phyloP scores from a whole-genome alignment of 1,140 invertebrate genomes.

The Centruroides sculpturatus region DNA sequence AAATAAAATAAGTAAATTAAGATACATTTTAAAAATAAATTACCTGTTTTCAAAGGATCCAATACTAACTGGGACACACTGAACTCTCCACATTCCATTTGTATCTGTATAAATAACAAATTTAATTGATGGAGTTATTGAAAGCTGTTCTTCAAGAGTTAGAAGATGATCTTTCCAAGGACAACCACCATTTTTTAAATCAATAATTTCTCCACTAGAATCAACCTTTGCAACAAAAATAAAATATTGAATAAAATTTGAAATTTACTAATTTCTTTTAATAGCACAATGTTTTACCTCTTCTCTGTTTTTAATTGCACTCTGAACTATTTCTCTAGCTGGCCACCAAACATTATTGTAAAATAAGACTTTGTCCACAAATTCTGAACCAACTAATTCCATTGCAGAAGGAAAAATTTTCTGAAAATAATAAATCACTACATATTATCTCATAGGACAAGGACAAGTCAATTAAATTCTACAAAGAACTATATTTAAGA shows the following conservation, averaged over 20 bases:
- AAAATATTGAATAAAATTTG: not conserved
- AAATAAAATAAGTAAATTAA: not conserved
- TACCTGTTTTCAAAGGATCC: slow-evolving; percentile 67
- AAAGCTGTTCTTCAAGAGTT: slow-evolving; percentile 57
- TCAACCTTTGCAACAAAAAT: slow-evolving; percentile 29
- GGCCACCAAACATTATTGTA: slow-evolving; percentile 64
- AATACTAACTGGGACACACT: slow-evolving; percentile 52
- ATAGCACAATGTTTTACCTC: slow-evolving; percentile 27
- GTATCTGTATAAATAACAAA: slow-evolving; percentile 57
- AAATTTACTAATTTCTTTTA: not conserved
- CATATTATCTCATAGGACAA: too few relatives aligned
- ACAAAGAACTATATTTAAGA: too few relatives aligned
- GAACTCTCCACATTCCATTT: slow-evolving; percentile 56
- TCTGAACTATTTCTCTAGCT: slow-evolving; percentile 53
- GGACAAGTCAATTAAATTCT: too few relatives aligned
- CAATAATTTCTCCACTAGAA: slow-evolving; percentile 59
- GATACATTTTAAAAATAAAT: not conserved
- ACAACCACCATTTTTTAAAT: slow-evolving; percentile 41
- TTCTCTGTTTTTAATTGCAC: slow-evolving; percentile 51
- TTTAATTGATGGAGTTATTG: slow-evolving; percentile 46
- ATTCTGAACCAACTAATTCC: slow-evolving; percentile 61
- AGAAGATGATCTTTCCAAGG: slow-evolving; percentile 86
- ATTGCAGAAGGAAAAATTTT: slow-evolving; percentile 48
- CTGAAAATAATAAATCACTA: not conserved
- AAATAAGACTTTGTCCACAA: slow-evolving; percentile 53